phyloP scores from a whole-genome alignment of 2,797 vertebrate species.

The Gymnodraco acuticeps region DNA sequence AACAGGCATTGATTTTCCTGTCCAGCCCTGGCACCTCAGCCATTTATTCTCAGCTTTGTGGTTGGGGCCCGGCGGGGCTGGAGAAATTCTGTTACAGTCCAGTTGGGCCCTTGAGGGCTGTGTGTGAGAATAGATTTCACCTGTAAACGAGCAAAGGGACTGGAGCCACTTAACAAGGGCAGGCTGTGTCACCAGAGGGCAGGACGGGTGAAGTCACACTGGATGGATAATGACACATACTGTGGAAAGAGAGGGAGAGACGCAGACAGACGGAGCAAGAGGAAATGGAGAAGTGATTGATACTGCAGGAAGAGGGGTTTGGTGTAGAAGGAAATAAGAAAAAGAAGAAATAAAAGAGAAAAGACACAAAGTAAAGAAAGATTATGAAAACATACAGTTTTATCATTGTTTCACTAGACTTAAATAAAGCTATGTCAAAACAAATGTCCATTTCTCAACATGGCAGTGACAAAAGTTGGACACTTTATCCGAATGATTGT shows the following conservation, averaged over 20 bases:
- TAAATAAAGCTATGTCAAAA: background rate
- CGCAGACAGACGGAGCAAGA: conserved; percentile 15
- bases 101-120: conserved; percentile 95
- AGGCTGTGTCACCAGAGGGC: conserved; percentile 79
- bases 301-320: background rate
- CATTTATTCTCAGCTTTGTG: conserved; percentile 99
- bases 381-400: background rate
- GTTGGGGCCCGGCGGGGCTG: conserved; percentile 94
- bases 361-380: background rate
- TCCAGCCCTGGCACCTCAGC: conserved; percentile 96
- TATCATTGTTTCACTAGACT: background rate
- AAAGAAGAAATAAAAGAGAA: background rate
- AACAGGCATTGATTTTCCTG: conserved; percentile 99
- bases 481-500: background rate
- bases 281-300: conserved; percentile 26
- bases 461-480: background rate
- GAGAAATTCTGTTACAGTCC: conserved; percentile 99
- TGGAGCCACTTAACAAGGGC: conserved; percentile 84
- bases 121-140: conserved; percentile 99
- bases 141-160: conserved; percentile 89
- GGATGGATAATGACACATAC: conserved; percentile 73
- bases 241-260: conserved; percentile 34
- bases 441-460: background rate
- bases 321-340: background rate
- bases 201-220: conserved; percentile 75